Conservation (phyloP, 2,888 invertebrate genomes). For the Cerastis leucographa region DNA sequence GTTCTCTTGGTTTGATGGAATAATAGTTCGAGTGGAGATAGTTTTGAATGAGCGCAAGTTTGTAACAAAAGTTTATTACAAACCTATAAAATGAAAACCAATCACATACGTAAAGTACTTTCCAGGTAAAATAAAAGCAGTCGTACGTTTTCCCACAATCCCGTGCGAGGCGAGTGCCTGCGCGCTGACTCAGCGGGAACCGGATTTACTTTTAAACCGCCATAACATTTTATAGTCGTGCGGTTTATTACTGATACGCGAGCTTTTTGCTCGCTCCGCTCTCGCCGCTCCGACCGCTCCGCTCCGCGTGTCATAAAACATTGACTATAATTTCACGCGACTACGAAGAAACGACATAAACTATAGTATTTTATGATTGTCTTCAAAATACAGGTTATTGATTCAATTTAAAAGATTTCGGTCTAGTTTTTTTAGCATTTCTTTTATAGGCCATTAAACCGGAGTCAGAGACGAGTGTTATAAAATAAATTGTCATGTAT, state of each 20-base stretch:
- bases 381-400: slow-evolving; percentile 48
- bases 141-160: slow-evolving; percentile 37
- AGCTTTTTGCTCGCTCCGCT: slow-evolving; percentile 58
- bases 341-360: slow-evolving; percentile 49
- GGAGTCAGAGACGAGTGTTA: slow-evolving; percentile 7
- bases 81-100: slow-evolving; percentile 1
- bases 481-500: slow-evolving; percentile 31
- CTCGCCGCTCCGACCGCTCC: slow-evolving; percentile 4
- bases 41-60: background rate
- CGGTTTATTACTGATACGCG: slow-evolving; percentile 60
- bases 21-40: too few relatives aligned
- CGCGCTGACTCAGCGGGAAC: slow-evolving; percentile 60
- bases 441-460: slow-evolving; percentile 36
- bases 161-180: slow-evolving; percentile 8
- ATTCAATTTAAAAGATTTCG: slow-evolving; percentile 46
- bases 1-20: background rate
- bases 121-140: slow-evolving; percentile 34
- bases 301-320: slow-evolving; percentile 54
- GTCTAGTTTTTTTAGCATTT: slow-evolving; percentile 41
- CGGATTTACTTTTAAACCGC: slow-evolving; percentile 66
- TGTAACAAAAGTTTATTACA: background rate
- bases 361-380: slow-evolving; percentile 46
- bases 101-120: slow-evolving; percentile 15
- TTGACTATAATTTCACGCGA: slow-evolving; percentile 57
- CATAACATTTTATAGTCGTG: slow-evolving; percentile 60